These are phyloP conservation scores for Solea senegalensis DNA, from an alignment of 2,113 vertebrate species.

Conservation along the genomic window DNA sequence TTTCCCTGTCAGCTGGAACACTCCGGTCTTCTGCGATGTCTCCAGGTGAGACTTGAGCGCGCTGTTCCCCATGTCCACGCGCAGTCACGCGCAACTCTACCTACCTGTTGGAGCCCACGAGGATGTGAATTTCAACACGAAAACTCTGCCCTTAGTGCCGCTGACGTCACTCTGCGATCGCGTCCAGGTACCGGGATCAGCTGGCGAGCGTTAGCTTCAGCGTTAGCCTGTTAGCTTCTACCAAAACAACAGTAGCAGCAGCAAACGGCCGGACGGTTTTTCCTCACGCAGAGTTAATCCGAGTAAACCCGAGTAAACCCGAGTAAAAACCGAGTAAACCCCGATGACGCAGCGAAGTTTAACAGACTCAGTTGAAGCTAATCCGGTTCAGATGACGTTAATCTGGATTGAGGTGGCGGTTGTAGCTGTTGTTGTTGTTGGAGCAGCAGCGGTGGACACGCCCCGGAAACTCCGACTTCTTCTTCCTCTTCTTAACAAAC, in stretches of 20 bases:
- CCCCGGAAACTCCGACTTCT: not conserved
- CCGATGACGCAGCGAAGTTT: no score
- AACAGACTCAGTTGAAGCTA: no score
- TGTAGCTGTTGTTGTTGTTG: no score
- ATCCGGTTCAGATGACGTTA: no score
- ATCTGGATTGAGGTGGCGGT: no score
- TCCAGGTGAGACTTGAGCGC: slow-evolving; percentile 96
- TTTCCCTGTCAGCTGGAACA: slow-evolving; percentile 95
- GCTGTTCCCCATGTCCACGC: slow-evolving; percentile 91
- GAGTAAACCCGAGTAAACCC: no score
- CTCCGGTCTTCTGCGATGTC: slow-evolving; percentile 97
- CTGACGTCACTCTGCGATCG: not conserved
- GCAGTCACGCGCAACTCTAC: not conserved
- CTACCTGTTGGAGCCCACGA: not conserved
- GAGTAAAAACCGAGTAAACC: no score
- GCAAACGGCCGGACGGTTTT: no score
- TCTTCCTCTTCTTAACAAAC: not conserved
- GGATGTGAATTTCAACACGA: not conserved
- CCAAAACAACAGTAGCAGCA: not conserved
- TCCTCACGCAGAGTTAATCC: no score
- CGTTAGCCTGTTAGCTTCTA: not conserved
- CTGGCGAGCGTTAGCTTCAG: not conserved
- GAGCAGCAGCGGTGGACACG: not conserved
- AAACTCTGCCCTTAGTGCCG: not conserved
- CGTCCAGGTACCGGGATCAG: not conserved